These are phyloP conservation scores for Geotria australis DNA, from an alignment of 2,797 vertebrate genomes.

Conservation along the genomic window DNA sequence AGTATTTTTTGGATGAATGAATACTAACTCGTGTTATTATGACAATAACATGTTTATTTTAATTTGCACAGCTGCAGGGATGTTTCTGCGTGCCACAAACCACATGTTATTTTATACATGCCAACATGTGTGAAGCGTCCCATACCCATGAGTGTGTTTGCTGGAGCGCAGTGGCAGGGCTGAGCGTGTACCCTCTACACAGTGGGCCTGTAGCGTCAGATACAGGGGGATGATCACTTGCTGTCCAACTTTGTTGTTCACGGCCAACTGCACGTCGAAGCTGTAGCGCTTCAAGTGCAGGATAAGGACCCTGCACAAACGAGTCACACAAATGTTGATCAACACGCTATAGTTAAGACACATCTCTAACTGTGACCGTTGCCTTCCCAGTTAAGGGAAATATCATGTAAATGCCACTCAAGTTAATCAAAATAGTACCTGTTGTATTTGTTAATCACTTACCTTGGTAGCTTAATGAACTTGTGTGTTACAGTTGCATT, in stretches of 20 bases:
- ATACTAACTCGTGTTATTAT: no score
- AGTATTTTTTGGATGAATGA: neutral
- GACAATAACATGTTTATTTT: no score
- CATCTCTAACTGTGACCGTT: no score
- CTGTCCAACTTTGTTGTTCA: constrained; percentile 88
- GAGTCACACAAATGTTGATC: neutral
- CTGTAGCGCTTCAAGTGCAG: constrained; percentile 94
- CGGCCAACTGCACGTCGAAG: constrained; percentile 68
- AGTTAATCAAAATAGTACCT: no score
- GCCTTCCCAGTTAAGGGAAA: no score
- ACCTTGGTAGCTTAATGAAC: constrained; percentile 87
- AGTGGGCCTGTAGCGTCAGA: constrained; percentile 61
- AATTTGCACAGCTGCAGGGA: no score
- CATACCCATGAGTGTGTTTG: no score
- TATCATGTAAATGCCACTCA: no score
- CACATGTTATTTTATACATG: no score
- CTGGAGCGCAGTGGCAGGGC: no score
- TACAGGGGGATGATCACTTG: constrained; percentile 82
- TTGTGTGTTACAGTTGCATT: constrained; percentile 66
- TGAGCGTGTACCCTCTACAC: constrained; percentile 44
- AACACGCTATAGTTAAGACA: neutral
- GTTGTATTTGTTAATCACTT: constrained; percentile 2
- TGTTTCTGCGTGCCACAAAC: no score
- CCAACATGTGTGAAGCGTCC: no score
- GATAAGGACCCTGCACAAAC: constrained; percentile 44